These are phyloP conservation scores for Tangara arthus DNA, from an alignment of 2,797 vertebrate species.

Conservation along the genomic window DNA sequence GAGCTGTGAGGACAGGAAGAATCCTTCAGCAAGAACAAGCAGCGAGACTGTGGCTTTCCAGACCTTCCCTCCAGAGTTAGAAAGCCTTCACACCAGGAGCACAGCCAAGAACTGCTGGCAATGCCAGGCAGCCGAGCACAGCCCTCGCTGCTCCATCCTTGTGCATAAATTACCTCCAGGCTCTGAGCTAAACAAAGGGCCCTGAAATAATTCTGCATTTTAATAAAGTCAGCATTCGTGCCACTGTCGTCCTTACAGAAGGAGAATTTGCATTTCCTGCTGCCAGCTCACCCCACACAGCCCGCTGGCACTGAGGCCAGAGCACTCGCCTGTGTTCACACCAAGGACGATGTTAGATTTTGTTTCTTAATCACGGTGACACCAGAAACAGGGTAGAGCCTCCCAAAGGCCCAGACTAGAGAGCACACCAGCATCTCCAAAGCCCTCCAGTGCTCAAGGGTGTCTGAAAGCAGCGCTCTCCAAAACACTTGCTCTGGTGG, in stretches of 20 bases:
- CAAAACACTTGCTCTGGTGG: not conserved
- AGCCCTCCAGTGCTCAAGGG: not conserved
- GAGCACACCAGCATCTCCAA: not conserved
- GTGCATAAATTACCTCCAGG: constrained; percentile 64
- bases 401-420: not conserved
- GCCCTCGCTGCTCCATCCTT: not conserved
- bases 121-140: not conserved
- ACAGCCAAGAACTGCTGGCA: constrained; percentile 37
- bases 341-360: constrained; percentile 48
- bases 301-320: constrained; percentile 22
- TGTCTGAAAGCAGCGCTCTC: not conserved
- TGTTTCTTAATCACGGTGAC: constrained; percentile 52
- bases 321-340: not conserved
- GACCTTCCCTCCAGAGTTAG: not conserved
- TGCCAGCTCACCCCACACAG: not conserved
- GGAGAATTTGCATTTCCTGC: constrained; percentile 39
- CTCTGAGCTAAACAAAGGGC: constrained; percentile 59
- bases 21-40: not conserved
- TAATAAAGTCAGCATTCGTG: constrained; percentile 20
- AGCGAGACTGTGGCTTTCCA: not conserved
- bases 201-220: constrained; percentile 60
- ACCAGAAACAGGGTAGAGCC: constrained; percentile 27
- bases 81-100: not conserved
- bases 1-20: not conserved
- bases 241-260: constrained; percentile 11